A percentile compares a stretch with the other conserved stretches of the same genome.
Evolutionary conservation across 2,888 invertebrate genomes (phyloP).

Genomic region (Lasioglossum villosulum): DNA sequence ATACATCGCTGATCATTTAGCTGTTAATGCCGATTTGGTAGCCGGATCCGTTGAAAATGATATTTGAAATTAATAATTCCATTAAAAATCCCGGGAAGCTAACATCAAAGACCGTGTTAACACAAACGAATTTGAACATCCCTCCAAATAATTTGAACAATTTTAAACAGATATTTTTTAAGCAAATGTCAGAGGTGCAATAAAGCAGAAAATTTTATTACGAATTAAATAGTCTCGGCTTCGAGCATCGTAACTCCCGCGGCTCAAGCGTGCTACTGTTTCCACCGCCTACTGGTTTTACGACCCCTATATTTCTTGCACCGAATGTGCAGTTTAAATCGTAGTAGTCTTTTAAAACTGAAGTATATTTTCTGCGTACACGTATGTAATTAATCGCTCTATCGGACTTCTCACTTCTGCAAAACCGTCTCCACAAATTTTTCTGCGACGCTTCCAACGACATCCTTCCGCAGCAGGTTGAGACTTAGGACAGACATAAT

Average conservation of each 20-base stretch:
- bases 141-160: background rate
- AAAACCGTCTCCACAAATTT: background rate
- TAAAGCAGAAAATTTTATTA: background rate
- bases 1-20: background rate
- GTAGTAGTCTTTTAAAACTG: background rate
- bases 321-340: background rate
- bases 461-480: background rate
- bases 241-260: background rate
- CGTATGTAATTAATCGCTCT: background rate
- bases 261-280: slow-evolving; percentile 2
- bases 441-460: background rate
- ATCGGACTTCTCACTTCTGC: background rate
- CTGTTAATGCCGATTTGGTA: background rate
- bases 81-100: background rate
- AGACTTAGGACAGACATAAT: background rate
- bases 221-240: background rate
- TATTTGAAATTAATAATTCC: background rate
- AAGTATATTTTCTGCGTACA: background rate
- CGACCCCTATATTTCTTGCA: slow-evolving; percentile 3
- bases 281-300: slow-evolving; percentile 13
- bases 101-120: background rate
- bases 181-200: background rate
- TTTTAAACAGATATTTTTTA: background rate
- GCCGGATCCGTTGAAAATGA: background rate
- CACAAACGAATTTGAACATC: background rate